These are phyloP conservation scores for Rhinopithecus roxellana DNA, from an alignment of 2,113 vertebrate genomes.

Conservation along the genomic window DNA sequence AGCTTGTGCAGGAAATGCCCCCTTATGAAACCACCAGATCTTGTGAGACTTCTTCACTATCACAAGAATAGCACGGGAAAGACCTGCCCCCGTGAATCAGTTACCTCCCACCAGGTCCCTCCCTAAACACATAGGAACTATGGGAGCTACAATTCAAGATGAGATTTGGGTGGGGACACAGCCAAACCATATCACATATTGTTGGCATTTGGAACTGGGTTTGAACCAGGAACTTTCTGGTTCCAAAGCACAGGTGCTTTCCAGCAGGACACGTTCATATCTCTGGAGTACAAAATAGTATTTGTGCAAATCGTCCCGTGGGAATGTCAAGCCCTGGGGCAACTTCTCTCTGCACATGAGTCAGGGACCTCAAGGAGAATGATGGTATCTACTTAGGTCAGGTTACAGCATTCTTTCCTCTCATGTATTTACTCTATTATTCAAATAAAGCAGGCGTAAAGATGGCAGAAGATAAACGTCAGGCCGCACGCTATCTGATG, in stretches of 20 bases:
- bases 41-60: no score
- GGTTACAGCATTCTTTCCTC: neutral
- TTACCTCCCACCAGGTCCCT: no score
- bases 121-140: no score
- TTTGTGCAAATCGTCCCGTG: neutral
- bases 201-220: neutral
- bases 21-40: no score
- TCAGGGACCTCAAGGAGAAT: neutral
- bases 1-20: no score
- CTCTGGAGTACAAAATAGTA: neutral
- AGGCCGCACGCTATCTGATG: neutral
- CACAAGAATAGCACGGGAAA: no score
- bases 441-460: neutral
- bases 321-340: neutral
- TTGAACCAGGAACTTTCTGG: neutral
- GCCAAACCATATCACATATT: no score
- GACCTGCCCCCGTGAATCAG: no score
- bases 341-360: neutral
- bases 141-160: no score
- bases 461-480: neutral
- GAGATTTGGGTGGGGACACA: no score
- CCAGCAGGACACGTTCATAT: neutral
- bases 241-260: neutral
- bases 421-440: neutral
- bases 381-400: neutral